Base-by-base conservation (phyloP, 37 sponge, comb jelly and placozoan genomes). In the Geodia barretti region DNA sequence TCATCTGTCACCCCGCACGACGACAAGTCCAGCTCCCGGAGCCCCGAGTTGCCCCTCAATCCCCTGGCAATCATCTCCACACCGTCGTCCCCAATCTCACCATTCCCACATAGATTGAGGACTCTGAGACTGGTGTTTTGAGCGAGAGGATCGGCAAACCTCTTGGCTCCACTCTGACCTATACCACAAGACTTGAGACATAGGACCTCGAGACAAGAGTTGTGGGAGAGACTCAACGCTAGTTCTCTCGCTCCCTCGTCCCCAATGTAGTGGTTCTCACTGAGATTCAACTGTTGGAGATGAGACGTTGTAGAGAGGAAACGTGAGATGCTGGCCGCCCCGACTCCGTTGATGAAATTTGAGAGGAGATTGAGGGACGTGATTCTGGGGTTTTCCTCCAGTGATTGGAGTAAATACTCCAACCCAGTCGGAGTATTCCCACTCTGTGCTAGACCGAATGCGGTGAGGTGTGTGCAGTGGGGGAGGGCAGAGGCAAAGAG, bases 1-100 rank as follows among this genome's bases (percentile, higher is more conserved):
- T 77, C 86, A 21, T 85, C 86, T 5, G 72, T 61, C 21, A 85
- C 42, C 23, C n/a, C 86, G 78, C 86, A 85, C 34, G 30, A 30
- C 32, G 86, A 77, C 20, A 85, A 64, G n/a, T n/a, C n/a, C n/a
- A n/a, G n/a, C n/a, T n/a, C n/a, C n/a, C 4, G 3, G 3, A 85
- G 72, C 2, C 62, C 14, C 21, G 38, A 33, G 73, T 77, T 85
- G 41, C 39, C 21, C 42, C 62, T 70, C 43, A 85, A 35, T 30
- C 77, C 73, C 29, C 79, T 38, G 60, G 72, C 4, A 24, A 84
- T 24, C 41, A 84, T 36, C 23, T 84, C 85, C 4, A 70, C 62
- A 5, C 63, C 78, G 11, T 31, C 61, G 35, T 42, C 63, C 1
- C 85, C 77, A 0, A 76, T 62, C 17, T 33, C 62, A 4, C 17